Evolutionary conservation across 2,113 vertebrate species (phyloP), one percentile per base, ranked within the genome.

Genomic region (Cyprinodon variegatus): DNA sequence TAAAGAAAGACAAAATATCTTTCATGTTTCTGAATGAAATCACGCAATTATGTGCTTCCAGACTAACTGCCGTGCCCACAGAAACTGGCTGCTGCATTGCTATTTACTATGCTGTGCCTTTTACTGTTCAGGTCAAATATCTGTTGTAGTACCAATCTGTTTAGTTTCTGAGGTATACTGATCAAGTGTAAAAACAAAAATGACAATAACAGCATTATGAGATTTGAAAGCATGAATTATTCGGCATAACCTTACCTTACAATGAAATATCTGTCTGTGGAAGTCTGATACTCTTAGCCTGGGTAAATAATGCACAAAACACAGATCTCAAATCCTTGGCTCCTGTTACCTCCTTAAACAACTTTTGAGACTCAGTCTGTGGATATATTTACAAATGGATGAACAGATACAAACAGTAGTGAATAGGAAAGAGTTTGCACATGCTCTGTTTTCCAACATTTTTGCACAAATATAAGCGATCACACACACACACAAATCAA

Each of bases 221-320:
- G n/a, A 75, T 46, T 48, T 78, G 81, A 82, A 77, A 87, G 68
- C 53, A 29, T 79, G 68, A 74, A 79, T 73, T 65, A 81, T 87
- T 79, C 29, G 78, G 73, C 69, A 61, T 62, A 72, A 71, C 61
- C 82, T 75, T 38, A 40, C 46, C 46, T 61, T 20, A 62, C 48
- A 76, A 82, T 84, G 81, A 72, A 70, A 86, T 82, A 63, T 57
- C 45, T 46, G 41, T 38, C 80, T 64, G 39, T 3, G 72, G 57
- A 76, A 76, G 66, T 78, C 57, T 3, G 50, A 65, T 65, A 61
- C 40, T 41, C 14, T 39, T 50, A 63, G 41, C 65, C 72, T 69
- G 65, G 73, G 29, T 37, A 61, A 36, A 77, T 22, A 3, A n/a
- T 68, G 48, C 29, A 11, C 37, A 59, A 66, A 88, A 85, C 74